These are phyloP conservation scores for Drosophila fuyamai DNA, from an alignment of 1,140 invertebrate genomes.

Conservation along the genomic window DNA sequence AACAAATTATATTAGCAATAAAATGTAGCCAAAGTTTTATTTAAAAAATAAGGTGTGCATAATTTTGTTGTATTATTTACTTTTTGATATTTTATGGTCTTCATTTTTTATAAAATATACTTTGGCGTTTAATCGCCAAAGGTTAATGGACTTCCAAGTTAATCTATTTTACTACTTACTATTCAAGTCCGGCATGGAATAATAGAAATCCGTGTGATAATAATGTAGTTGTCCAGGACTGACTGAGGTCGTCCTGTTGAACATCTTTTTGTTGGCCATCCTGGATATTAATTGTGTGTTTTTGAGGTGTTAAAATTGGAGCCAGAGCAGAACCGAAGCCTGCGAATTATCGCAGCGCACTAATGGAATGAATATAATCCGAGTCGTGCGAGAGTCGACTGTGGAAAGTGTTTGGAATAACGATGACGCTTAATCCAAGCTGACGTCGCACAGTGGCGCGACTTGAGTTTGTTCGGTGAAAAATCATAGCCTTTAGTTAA, in stretches of 20 bases:
- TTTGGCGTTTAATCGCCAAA: not conserved
- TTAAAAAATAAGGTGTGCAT: too few relatives aligned
- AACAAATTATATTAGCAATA: too few relatives aligned
- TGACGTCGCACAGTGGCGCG: constrained; percentile 1
- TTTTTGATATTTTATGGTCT: too few relatives aligned
- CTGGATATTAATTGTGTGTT: constrained; percentile 1
- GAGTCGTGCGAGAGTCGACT: constrained; percentile 29
- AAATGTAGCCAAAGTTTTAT: too few relatives aligned
- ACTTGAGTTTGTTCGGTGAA: too few relatives aligned
- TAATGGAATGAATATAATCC: constrained; percentile 47
- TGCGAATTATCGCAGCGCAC: constrained; percentile 45
- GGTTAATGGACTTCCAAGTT: not conserved
- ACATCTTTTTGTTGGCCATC: constrained; percentile 48
- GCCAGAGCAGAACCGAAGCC: constrained; percentile 31
- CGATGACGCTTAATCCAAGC: constrained; percentile 51
- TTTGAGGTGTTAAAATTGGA: not conserved
- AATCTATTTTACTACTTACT: constrained; percentile 54
- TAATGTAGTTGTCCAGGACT: constrained; percentile 72
- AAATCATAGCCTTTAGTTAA: too few relatives aligned
- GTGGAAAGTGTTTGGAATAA: constrained; percentile 26
- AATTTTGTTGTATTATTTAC: too few relatives aligned
- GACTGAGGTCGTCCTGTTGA: constrained; percentile 49
- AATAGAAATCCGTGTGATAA: constrained; percentile 80
- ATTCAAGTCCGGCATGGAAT: constrained; percentile 74
- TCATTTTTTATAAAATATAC: not conserved